Base-by-base conservation (phyloP, 2,113 vertebrate genomes). In the Albula goreensis region DNA sequence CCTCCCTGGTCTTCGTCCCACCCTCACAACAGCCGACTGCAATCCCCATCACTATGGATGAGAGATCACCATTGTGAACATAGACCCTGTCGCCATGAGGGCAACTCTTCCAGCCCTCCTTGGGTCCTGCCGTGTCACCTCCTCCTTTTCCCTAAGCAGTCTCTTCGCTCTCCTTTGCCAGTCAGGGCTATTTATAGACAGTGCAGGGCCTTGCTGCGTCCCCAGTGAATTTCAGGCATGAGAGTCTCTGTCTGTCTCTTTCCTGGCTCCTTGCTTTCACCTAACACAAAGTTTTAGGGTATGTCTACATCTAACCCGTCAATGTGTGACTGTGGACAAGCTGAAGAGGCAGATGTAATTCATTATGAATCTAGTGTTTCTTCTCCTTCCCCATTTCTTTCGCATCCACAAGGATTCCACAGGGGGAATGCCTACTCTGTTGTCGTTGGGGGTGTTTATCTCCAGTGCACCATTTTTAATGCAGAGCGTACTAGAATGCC, bases 141-240 rank as follows among this genome's bases (percentile, higher is more conserved):
- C 70, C 70, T 41, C 50, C 31, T 8, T 50, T 25, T 49, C 56
- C 0, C 31, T 70, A 11, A 12, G 52, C 15, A 5, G 63, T 25
- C 56, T 15, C 78, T 50, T 56, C 78, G 5, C 60, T 57, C 53
- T 50, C 48, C 48, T 60, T 50, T 48, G 41, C 48, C 80, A 78
- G 56, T n/a, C 53, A 60, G 11, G 31, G 83, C 78, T 57, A 85
- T 85, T 85, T 85, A 80, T 22, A 77, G 63, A 17, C 0, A 63
- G 78, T 41, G 41, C 22, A 22, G 78, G 51, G 50, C 74, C 53
- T 70, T 7, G 48, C 22, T 48, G 4, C 10, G 56, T 63, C 84
- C 84, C 84, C 78, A 60, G 78, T 1, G 17, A 31, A 53, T 48
- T 10, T 51, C 48, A 78, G 56, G 78, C 77, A 79, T 56, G 52